phyloP scores from a whole-genome alignment of 2,888 invertebrate species.

The Ichneumoninae sp. region DNA sequence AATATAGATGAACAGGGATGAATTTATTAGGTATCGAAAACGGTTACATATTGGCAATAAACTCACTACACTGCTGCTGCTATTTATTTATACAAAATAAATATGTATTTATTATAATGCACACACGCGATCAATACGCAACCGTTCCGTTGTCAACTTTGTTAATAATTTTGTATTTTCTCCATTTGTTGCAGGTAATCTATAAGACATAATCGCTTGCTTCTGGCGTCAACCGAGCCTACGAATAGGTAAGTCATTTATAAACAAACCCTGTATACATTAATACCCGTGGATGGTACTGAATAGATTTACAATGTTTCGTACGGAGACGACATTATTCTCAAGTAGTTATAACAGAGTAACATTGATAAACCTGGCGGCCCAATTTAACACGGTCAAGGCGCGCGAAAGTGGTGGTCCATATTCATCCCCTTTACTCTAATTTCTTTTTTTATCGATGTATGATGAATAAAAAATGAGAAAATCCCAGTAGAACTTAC shows the following conservation, averaged over 20 bases:
- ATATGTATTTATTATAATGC: no score
- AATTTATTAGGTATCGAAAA: no score
- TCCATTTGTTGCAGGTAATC: background rate
- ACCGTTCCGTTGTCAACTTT: background rate
- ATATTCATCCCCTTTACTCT: background rate
- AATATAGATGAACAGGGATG: no score
- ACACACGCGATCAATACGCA: background rate
- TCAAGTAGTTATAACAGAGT: no score
- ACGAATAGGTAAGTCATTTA: background rate
- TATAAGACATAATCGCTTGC: background rate
- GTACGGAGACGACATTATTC: no score
- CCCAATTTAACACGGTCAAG: background rate
- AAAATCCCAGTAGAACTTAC: background rate
- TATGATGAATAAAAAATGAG: background rate
- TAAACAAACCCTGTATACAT: background rate
- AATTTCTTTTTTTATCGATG: background rate
- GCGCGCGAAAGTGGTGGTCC: background rate
- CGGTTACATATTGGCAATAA: no score
- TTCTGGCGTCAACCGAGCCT: background rate
- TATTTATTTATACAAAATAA: no score
- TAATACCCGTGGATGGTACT: background rate
- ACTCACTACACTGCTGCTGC: no score
- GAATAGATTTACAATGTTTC: background rate
- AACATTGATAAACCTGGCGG: no score
- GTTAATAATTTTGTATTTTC: background rate